Evolutionary conservation across 2,888 invertebrate species (phyloP), one percentile per base, ranked within the genome.

Genomic region (Scaptomyza parva): DNA sequence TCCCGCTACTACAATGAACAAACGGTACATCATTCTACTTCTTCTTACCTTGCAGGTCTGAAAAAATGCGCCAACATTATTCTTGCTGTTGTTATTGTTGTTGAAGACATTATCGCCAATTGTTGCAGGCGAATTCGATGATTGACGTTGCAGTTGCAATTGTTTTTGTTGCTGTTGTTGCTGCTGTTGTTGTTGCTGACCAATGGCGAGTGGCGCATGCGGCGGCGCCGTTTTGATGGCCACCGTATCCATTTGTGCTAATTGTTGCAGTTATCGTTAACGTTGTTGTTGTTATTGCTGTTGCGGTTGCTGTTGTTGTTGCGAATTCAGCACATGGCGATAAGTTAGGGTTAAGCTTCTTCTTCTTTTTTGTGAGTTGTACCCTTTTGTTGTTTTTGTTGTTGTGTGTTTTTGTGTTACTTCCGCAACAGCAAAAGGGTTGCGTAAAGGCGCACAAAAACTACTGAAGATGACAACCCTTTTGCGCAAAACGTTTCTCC

Each of bases 21-120:
- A n/a, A n/a, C 14, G 4, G 14, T 0, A 30, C 11, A 12, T 7
- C 33, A n/a, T 14, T 24, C 37, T n/a, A 11, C 18, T 43, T 18
- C 57, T 28, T 45, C 89, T 91, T 90, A 92, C 92, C 92, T 92
- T 92, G 91, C 92, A 92, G 55, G 92, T 92, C 86, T 92, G 92
- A 74, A 92, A 92, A 74, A 92, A 92, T 51, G 92, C 92, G 72
- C 92, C 92, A 86, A 92, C 82, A 75, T 70, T 58, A 65, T 57
- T 50, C 35, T 47, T 64, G 82, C 53, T 63, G 54, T 52, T 73
- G 64, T 51, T 53, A 45, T 52, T 73, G 62, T 52, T 53, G 48
- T 18, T 45, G 17, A 28, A 48, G 14, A 62, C 59, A 50, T 54
- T 70, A 57, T 71, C 52, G 64, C 61, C 70, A 53, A 55, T 70